These are phyloP conservation scores for Cyrtodaria siliqua DNA, from an alignment of 2,888 invertebrate species.

Conservation along the genomic window DNA sequence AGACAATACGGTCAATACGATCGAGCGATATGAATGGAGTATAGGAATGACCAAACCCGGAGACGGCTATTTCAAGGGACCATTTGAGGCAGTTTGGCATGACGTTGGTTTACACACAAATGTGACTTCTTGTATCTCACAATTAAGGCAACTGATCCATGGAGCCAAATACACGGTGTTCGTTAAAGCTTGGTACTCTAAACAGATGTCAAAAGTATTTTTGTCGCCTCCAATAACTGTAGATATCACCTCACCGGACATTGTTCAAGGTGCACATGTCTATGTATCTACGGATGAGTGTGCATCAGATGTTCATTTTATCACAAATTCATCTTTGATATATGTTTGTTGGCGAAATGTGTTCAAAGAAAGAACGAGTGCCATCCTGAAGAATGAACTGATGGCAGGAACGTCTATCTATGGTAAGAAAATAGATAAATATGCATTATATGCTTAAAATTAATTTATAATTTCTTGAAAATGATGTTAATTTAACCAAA, in stretches of 20 bases:
- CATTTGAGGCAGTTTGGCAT: slow-evolving; percentile 51
- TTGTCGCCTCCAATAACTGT: slow-evolving; percentile 52
- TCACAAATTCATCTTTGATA: too few relatives aligned
- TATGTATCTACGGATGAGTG: slow-evolving; percentile 9
- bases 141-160: slow-evolving; percentile 37
- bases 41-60: slow-evolving; percentile 54
- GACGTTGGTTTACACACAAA: slow-evolving; percentile 51
- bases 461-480: too few relatives aligned
- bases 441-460: too few relatives aligned
- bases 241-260: slow-evolving; percentile 63
- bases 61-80: slow-evolving; percentile 54
- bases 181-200: slow-evolving; percentile 59
- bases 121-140: slow-evolving; percentile 54
- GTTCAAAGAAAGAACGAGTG: too few relatives aligned
- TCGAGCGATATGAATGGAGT: slow-evolving; percentile 63
- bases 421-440: too few relatives aligned
- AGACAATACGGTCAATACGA: not conserved
- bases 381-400: not conserved
- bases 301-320: too few relatives aligned
- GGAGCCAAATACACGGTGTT: slow-evolving; percentile 41
- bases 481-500: too few relatives aligned
- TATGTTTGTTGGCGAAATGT: too few relatives aligned
- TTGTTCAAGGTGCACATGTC: slow-evolving; percentile 52
- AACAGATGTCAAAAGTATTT: slow-evolving; percentile 27
- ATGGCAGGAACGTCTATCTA: not conserved